phyloP scores from a whole-genome alignment of 23 tunicate species.

The Ciona savignyi region DNA sequence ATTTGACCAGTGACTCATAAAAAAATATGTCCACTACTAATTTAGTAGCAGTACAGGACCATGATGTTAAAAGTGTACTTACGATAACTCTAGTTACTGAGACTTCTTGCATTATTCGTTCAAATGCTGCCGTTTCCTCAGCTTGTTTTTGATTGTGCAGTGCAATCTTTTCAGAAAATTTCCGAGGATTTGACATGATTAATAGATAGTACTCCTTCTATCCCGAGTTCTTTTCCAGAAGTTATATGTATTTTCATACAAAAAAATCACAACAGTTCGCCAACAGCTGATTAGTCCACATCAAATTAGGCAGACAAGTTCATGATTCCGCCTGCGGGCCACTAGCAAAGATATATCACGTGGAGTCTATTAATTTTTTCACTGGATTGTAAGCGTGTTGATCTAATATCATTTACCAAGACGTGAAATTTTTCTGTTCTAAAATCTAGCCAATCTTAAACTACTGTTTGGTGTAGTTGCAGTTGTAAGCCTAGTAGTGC shows the following conservation, averaged over 20 bases:
- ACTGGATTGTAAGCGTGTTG: no score
- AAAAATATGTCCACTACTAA: no score
- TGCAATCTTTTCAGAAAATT: constrained; percentile 99
- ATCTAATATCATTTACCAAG: no score
- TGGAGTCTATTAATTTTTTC: no score
- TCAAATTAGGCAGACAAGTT: neutral
- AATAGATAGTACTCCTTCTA: neutral
- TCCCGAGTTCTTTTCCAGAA: neutral
- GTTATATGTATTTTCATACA: no score
- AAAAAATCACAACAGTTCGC: no score
- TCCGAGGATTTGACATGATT: constrained; percentile 96
- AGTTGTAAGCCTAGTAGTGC: neutral
- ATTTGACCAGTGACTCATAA: neutral
- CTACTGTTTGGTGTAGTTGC: neutral
- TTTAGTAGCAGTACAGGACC: no score
- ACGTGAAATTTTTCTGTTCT: neutral
- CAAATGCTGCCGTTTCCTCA: constrained; percentile 97
- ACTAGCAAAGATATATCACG: neutral
- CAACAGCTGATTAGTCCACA: neutral
- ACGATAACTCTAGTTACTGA: constrained; percentile 76
- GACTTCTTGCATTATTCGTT: constrained; percentile 98
- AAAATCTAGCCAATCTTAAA: neutral
- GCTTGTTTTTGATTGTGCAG: constrained; percentile 99
- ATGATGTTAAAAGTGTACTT: neutral
- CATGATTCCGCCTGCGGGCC: neutral